Base-by-base conservation (phyloP, 2,888 invertebrate genomes). In the Pherbina coryleti region DNA sequence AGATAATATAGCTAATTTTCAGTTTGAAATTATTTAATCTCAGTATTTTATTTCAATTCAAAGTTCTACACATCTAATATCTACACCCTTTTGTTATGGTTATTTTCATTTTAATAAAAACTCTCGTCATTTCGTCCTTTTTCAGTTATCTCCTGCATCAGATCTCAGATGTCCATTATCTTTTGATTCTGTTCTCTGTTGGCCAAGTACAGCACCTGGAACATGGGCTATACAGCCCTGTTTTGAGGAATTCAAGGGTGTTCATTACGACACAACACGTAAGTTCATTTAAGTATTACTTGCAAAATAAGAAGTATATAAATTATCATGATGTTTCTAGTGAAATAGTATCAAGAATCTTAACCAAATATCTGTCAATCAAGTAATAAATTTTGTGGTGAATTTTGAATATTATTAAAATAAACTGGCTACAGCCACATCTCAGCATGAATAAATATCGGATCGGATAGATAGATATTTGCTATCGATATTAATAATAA, bases 181-280 rank as follows among this genome's bases (percentile, higher is more conserved):
- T 79, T 95, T 93, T 91, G 96, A 97, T 86, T 92, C 92, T 1
- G 90, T 96, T 67, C 90, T 95, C 28, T 97, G 97, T 88, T 97
- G 97, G 97, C 96, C 95, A 9, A 92, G 93, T 0, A 95, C 96
- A 11, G 91, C 92, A 0, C 92, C 93, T 80, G 94, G 94, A 78
- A 92, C 92, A 0, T 90, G 92, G 77, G 94, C 95, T 0, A 90
- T 93, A 5, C 91, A 96, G 81, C 93, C 94, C 53, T 97, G 97
- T 86, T 95, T 97, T 84, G 93, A 93, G 60, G 94, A 95, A 84
- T 92, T 97, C 79, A 92, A 94, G 83, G 95, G 95, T 73, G 92
- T 96, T 72, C 92, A 91, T 81, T 96, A 96, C 85, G 96, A 97
- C 87, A 93, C 93, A 78, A 93, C 94, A 87, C 93, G 97, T 97